Evolutionary conservation across 2,797 vertebrate species (phyloP).

Genomic region (Crenichthys baileyi): DNA sequence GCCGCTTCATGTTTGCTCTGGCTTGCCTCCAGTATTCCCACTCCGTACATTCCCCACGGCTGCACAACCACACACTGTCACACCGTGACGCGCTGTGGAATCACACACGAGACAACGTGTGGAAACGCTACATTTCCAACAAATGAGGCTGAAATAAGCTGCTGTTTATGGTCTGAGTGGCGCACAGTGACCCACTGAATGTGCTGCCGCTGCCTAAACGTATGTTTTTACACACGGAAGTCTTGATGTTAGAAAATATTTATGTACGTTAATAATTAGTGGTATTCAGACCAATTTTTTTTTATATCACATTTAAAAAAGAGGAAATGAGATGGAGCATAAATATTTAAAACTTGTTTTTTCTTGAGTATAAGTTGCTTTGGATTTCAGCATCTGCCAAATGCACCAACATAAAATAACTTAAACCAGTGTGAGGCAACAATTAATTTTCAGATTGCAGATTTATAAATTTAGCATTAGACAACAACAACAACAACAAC

Average conservation of each 20-base stretch:
- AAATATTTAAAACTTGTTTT: neutral
- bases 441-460: too few relatives aligned
- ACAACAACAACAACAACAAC: too few relatives aligned
- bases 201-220: neutral
- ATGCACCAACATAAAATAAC: too few relatives aligned
- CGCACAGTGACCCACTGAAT: neutral
- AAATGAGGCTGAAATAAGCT: conserved; percentile 53
- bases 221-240: neutral
- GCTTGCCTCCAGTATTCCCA: conserved; percentile 74
- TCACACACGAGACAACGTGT: conserved; percentile 48
- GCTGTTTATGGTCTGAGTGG: conserved; percentile 24
- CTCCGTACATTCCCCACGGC: conserved; percentile 35
- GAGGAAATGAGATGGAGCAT: neutral
- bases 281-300: neutral
- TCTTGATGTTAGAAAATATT: neutral
- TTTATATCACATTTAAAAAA: neutral
- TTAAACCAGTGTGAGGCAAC: too few relatives aligned
- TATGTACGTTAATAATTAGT: neutral
- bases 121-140: conserved; percentile 60
- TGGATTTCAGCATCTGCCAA: too few relatives aligned
- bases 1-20: conserved; percentile 82
- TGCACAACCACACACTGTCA: conserved; percentile 36
- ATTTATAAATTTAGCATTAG: too few relatives aligned
- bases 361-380: neutral
- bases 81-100: conserved; percentile 34